Evolutionary conservation across 1,140 invertebrate species (phyloP).

Genomic region (Drosophila oshimai): DNA sequence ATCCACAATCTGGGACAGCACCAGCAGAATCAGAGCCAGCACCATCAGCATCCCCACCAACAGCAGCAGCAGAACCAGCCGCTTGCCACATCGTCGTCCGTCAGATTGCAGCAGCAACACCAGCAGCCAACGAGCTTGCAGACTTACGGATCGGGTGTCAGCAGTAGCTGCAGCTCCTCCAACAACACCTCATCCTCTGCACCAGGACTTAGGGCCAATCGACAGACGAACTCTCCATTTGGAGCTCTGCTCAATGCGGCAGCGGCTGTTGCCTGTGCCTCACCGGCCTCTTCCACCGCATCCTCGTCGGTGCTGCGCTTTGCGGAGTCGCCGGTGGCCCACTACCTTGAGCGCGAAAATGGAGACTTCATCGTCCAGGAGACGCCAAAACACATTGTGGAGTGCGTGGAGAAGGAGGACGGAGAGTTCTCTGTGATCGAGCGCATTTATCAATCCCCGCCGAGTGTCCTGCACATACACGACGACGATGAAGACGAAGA

Average conservation of each 20-base stretch:
- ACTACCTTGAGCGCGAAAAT: slow-evolving; percentile 78
- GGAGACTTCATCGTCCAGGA: slow-evolving; percentile 82
- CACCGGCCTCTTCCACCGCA: slow-evolving; percentile 42
- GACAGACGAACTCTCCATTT: slow-evolving; percentile 65
- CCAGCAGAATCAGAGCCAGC: slow-evolving; percentile 7
- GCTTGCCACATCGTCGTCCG: neutral
- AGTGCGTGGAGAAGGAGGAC: slow-evolving; percentile 79
- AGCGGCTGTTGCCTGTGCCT: slow-evolving; percentile 54
- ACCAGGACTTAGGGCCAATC: slow-evolving; percentile 9
- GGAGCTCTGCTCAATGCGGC: slow-evolving; percentile 64
- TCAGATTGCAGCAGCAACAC: slow-evolving; percentile 19
- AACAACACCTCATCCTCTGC: neutral
- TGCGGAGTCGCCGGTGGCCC: slow-evolving; percentile 77
- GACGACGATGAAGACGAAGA: slow-evolving; percentile 75
- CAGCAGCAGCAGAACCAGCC: slow-evolving; percentile 18
- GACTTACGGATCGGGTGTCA: slow-evolving; percentile 1
- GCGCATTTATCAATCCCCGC: slow-evolving; percentile 80
- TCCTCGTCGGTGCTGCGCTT: slow-evolving; percentile 64
- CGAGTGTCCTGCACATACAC: slow-evolving; percentile 78
- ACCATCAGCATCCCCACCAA: slow-evolving; percentile 23
- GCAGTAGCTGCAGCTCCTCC: slow-evolving; percentile 12
- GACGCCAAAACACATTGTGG: slow-evolving; percentile 79
- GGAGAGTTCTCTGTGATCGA: slow-evolving; percentile 81
- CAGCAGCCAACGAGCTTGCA: slow-evolving; percentile 16
- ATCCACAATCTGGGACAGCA: slow-evolving; percentile 4